Conservation (phyloP, 2,888 invertebrate species). For the Serripes groenlandicus region DNA sequence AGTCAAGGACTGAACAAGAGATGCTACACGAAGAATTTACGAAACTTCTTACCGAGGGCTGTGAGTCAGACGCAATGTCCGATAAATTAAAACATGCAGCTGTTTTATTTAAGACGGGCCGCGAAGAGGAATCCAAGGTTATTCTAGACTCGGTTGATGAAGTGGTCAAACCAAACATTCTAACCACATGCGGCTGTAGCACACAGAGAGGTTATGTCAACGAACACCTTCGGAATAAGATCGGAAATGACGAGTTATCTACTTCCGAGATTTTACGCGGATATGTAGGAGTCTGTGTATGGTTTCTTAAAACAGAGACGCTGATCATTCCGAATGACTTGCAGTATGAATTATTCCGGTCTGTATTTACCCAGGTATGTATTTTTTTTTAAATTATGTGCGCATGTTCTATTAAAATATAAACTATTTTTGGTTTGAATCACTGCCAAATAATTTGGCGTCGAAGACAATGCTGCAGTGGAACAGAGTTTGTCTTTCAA, state of each 20-base stretch:
- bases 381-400: too few species aligned
- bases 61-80: conserved; percentile 13
- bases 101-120: conserved; percentile 6
- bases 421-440: too few species aligned
- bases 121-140: not conserved
- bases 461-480: too few species aligned
- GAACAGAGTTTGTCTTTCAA: too few species aligned
- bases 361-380: conserved; percentile 24
- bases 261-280: conserved; percentile 23
- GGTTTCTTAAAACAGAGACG: conserved; percentile 23
- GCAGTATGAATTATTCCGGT: conserved; percentile 37
- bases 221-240: conserved; percentile 16
- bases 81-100: conserved; percentile 21
- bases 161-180: not conserved
- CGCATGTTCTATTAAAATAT: too few species aligned
- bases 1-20: too few species aligned
- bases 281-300: conserved; percentile 21
- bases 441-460: too few species aligned
- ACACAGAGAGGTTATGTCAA: conserved; percentile 19
- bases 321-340: conserved; percentile 26
- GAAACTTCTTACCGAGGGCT: not conserved
- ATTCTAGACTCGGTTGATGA: conserved; percentile 21
- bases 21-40: not conserved
- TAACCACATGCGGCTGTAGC: conserved; percentile 15
- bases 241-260: conserved; percentile 12